These are phyloP conservation scores for Psittacus erithacus DNA, from an alignment of 2,113 vertebrate genomes.

Conservation along the genomic window DNA sequence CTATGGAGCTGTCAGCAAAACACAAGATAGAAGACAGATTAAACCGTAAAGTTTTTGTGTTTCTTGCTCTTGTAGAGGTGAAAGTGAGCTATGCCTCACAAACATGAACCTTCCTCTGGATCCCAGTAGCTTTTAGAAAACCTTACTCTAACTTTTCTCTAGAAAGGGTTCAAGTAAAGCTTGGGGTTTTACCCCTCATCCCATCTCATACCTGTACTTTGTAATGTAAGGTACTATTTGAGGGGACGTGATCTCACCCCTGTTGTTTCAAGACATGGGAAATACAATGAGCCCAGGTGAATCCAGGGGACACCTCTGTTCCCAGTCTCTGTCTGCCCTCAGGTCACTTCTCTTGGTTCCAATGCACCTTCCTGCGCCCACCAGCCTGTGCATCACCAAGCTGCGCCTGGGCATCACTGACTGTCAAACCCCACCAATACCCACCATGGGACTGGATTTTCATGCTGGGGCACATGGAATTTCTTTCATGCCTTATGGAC, in stretches of 20 bases:
- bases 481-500: background rate
- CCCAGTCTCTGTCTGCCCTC: background rate
- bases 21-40: background rate
- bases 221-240: background rate
- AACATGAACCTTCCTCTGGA: background rate
- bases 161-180: background rate
- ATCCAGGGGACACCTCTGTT: background rate
- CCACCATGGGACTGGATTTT: background rate
- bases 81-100: background rate
- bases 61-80: background rate
- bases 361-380: background rate
- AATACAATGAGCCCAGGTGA: background rate
- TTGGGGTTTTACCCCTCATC: background rate
- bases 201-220: background rate
- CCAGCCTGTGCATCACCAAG: background rate
- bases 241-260: background rate
- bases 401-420: background rate
- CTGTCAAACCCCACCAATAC: background rate
- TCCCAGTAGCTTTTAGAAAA: background rate
- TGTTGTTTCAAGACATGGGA: background rate
- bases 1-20: conserved; percentile 31
- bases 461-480: rapidly evolving
- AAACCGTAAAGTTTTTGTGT: background rate
- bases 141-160: background rate
- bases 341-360: background rate